A percentile compares a stretch with the other conserved stretches of the same genome.
phyloP scores from a whole-genome alignment of 1,140 invertebrate species.

The Drosophila burlai region DNA sequence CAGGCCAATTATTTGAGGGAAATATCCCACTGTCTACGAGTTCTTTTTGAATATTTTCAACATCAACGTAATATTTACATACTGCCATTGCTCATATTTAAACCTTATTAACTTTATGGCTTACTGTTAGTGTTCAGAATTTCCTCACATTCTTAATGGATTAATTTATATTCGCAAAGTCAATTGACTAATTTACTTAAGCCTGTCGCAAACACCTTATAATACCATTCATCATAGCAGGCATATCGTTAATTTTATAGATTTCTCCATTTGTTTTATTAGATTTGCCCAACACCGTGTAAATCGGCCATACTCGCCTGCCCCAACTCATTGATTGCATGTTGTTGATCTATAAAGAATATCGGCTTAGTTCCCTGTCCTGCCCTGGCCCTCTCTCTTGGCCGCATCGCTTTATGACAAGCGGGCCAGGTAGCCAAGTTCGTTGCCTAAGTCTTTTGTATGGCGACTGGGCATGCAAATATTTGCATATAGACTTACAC shows the following conservation, averaged over 20 bases:
- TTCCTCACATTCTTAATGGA: neutral
- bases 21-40: constrained; percentile 11
- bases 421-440: constrained; percentile 57
- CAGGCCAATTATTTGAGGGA: constrained; percentile 20
- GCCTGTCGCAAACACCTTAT: constrained; percentile 22
- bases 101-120: neutral
- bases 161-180: neutral
- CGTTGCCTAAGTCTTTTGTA: constrained; percentile 80
- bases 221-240: constrained; percentile 31
- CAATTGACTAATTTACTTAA: constrained; percentile 8
- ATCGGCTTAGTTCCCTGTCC: constrained; percentile 33
- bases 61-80: neutral
- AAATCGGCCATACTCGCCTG: constrained; percentile 26
- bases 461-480: constrained; percentile 62
- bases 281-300: constrained; percentile 30
- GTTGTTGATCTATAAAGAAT: constrained; percentile 56
- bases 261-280: constrained; percentile 44
- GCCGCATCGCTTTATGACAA: constrained; percentile 61
- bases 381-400: constrained; percentile 9
- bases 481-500: constrained; percentile 77
- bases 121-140: neutral
- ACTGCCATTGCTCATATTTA: neutral
- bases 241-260: constrained; percentile 39
- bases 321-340: constrained; percentile 47
- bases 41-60: constrained; percentile 2